Percentiles rank a stretch among this genome's conserved stretches.
Conservation (phyloP, 2,797 vertebrate genomes). For the Vespertilio murinus region DNA sequence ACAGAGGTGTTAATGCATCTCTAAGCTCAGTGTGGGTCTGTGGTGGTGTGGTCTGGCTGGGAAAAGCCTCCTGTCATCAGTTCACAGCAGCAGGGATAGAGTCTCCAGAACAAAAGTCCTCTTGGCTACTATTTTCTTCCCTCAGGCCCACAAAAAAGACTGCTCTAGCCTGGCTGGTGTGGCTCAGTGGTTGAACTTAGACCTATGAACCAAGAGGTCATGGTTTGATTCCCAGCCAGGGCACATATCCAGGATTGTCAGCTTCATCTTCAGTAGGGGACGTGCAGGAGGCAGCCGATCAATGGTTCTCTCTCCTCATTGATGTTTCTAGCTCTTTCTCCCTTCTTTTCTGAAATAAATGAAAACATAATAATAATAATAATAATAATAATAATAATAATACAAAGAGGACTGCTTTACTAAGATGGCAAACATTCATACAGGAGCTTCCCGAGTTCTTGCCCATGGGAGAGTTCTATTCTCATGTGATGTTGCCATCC, state of each 20-base stretch:
- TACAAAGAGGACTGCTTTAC: neutral
- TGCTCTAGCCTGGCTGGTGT: neutral
- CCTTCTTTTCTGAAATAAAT: too few relatives aligned
- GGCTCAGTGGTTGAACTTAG: too few relatives aligned
- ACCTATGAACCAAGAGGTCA: too few relatives aligned
- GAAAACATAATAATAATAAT: too few relatives aligned
- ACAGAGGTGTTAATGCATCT: neutral
- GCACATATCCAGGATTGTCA: too few relatives aligned
- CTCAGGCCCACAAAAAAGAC: accelerated
- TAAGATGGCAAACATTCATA: too few relatives aligned
- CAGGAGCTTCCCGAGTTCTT: neutral
- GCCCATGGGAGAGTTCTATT: neutral
- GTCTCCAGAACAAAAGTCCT: neutral
- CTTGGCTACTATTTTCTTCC: neutral
- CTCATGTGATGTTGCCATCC: neutral
- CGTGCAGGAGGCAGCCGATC: too few relatives aligned
- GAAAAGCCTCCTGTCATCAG: neutral
- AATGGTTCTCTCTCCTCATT: too few relatives aligned
- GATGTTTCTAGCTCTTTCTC: too few relatives aligned
- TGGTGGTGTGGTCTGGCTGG: neutral
- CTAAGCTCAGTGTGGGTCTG: accelerated
- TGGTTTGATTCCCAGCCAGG: too few relatives aligned
- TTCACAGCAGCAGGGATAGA: neutral
- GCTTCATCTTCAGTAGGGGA: too few relatives aligned
- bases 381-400: too few relatives aligned